Percentiles rank a stretch among this genome's conserved stretches.
phyloP scores from a whole-genome alignment of 2,113 vertebrate species.

The Xyrauchen texanus region DNA sequence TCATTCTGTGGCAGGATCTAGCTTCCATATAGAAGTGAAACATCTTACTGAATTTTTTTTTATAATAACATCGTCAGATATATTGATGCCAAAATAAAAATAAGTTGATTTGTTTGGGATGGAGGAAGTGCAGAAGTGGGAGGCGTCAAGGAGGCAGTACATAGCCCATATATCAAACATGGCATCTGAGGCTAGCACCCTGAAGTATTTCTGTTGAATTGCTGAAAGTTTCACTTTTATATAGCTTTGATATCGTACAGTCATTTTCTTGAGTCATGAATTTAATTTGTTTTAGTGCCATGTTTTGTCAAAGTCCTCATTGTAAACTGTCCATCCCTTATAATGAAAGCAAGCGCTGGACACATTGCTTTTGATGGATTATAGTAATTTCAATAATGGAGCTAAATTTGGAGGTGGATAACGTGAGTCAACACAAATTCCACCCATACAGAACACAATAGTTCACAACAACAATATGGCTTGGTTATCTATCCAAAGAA shows the following conservation, averaged over 20 bases:
- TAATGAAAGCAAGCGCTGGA: not conserved
- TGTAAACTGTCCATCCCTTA: not conserved
- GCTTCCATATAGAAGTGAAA: not conserved
- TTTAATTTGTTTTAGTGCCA: not conserved
- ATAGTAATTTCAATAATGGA: constrained; percentile 36
- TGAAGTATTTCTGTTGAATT: not conserved
- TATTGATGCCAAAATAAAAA: constrained; percentile 1
- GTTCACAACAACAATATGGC: no score
- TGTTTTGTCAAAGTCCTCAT: constrained; percentile 15
- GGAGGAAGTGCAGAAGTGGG: not conserved
- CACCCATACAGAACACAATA: no score
- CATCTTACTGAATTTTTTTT: no score
- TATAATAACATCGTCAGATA: not conserved
- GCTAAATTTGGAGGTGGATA: constrained; percentile 28
- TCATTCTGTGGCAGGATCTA: no score
- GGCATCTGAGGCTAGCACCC: not conserved
- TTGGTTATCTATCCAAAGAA: no score
- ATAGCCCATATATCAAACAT: constrained; percentile 12
- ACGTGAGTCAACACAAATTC: not conserved
- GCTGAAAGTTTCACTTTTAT: constrained; percentile 20
- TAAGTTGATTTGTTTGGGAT: constrained; percentile 18
- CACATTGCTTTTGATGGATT: constrained; percentile 27
- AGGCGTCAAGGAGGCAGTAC: not conserved
- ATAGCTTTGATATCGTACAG: not conserved
- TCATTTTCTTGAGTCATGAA: no score